These are phyloP conservation scores for Acropora tenuis DNA, from an alignment of 64 coral and sea anemone genomes.

Conservation along the genomic window DNA sequence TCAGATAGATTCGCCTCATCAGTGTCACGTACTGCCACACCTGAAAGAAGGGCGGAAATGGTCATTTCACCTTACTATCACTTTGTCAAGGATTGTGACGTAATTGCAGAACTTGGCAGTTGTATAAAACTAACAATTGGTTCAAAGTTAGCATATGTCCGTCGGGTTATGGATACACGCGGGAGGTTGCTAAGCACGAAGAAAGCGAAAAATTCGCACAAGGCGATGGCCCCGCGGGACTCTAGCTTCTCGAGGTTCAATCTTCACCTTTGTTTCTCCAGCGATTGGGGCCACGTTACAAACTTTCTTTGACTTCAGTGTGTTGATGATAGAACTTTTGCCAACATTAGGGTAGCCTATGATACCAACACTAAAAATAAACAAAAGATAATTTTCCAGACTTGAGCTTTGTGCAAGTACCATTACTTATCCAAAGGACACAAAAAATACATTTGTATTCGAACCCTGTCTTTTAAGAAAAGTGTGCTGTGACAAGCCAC, in stretches of 20 bases:
- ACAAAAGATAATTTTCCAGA: neutral
- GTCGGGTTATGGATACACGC: no score
- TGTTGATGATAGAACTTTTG: slow-evolving; percentile 99
- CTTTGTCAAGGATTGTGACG: no score
- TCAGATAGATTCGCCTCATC: slow-evolving; percentile 93
- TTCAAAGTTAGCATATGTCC: no score
- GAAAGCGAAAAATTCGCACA: neutral
- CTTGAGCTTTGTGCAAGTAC: no score
- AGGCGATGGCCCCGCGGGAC: no score
- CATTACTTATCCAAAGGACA: no score
- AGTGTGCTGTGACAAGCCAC: no score
- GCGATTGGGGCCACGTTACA: slow-evolving; percentile 97
- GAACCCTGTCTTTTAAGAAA: no score
- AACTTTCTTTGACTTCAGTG: slow-evolving; percentile 91
- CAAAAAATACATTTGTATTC: no score
- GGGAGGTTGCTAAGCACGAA: neutral
- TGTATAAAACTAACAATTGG: no score
- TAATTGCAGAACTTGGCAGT: no score
- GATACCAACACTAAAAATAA: slow-evolving; percentile 79
- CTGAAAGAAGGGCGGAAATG: neutral
- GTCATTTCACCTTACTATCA: neutral
- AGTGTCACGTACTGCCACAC: slow-evolving; percentile 99
- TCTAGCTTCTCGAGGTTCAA: neutral
- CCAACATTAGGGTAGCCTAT: slow-evolving; percentile 99
- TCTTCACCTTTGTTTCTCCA: slow-evolving; percentile 93